Evolutionary conservation across 2,797 vertebrate genomes (phyloP), one percentile per base, ranked within the genome.

Genomic region (Crax fasciolata): DNA sequence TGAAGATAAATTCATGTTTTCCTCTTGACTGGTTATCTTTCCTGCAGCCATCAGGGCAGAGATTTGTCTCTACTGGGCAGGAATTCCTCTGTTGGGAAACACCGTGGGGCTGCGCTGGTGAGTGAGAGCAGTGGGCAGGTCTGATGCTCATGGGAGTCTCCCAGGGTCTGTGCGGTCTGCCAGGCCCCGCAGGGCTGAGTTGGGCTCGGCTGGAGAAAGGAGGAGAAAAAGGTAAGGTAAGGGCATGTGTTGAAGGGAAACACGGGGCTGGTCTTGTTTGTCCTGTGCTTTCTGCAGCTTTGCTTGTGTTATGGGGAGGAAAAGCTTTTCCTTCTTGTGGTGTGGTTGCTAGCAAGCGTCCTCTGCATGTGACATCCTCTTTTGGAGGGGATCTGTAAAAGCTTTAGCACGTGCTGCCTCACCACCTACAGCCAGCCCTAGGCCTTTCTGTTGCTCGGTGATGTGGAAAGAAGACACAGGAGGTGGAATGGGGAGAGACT

Each of bases 301-400:
- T 11, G 7, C 32, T 55, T 76, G 44, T 51, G 30, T 23, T 25
- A n/a, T 17, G 57, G 65, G 43, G 39, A 61, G 6, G 1, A 32
- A 77, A 66, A 18, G 5, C 20, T 44, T 77, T 71, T 43, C 17
- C 11, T 79, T 73, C 41, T 67, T 0, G 0, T 43, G 44, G 25
- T 41, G 39, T 51, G 23, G 35, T 23, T 70, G 70, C n/a, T 77
- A 35, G 21, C 61, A 74, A 61, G 41, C 13, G 51, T 66, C 52
- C 19, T 6, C 6, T 74, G 54, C 5, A 2, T 10, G 13, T 1
- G 6, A 12, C 1, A 2, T 4, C 7, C 6, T 38, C 5, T 41
- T 82, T 43, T 57, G 49, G 19, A 24, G 62, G 38, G 15, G 2
- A 17, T 51, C 38, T 67, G 17, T 32, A 21, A 35, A 89, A 62